Conservation (phyloP, 2,888 invertebrate species). For the Drosophila mulleri region DNA sequence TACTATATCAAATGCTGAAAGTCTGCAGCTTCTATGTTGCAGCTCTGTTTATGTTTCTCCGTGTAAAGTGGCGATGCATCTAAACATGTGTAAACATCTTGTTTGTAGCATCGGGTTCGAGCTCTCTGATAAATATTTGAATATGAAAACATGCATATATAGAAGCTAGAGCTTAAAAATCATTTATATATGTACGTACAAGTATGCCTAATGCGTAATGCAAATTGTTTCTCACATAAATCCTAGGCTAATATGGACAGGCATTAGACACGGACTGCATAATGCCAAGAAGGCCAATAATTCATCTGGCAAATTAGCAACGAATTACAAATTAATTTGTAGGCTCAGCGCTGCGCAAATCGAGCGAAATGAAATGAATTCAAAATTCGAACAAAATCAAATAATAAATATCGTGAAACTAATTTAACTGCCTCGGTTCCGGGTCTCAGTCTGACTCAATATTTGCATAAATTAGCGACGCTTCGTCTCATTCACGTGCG, state of each 20-base stretch:
- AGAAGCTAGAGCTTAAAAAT: no score
- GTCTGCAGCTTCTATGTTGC: slow-evolving; percentile 21
- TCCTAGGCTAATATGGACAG: slow-evolving; percentile 50
- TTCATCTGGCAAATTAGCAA: slow-evolving; percentile 73
- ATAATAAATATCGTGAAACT: slow-evolving; percentile 83
- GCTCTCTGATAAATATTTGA: slow-evolving; percentile 2
- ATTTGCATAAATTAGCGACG: slow-evolving; percentile 84
- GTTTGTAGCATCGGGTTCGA: slow-evolving; percentile 9
- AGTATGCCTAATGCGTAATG: slow-evolving; percentile 11
- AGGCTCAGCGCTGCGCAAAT: slow-evolving; percentile 59
- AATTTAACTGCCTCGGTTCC: slow-evolving; percentile 74
- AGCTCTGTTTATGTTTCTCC: slow-evolving; percentile 55
- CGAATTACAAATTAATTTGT: slow-evolving; percentile 83
- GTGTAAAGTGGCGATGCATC: slow-evolving; percentile 55
- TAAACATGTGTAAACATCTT: slow-evolving; percentile 57
- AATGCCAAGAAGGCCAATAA: slow-evolving; percentile 13
- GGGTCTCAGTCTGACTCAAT: slow-evolving; percentile 65
- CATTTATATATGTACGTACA: no score
- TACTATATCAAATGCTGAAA: slow-evolving; percentile 3
- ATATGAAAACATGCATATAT: background rate
- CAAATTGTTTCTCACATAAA: slow-evolving; percentile 71
- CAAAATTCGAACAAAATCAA: slow-evolving; percentile 81
- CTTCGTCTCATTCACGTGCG: slow-evolving; percentile 76
- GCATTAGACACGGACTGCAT: slow-evolving; percentile 13
- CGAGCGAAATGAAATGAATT: slow-evolving; percentile 74